These are phyloP conservation scores for Larimichthys crocea DNA, from an alignment of 2,113 vertebrate species.

Conservation along the genomic window DNA sequence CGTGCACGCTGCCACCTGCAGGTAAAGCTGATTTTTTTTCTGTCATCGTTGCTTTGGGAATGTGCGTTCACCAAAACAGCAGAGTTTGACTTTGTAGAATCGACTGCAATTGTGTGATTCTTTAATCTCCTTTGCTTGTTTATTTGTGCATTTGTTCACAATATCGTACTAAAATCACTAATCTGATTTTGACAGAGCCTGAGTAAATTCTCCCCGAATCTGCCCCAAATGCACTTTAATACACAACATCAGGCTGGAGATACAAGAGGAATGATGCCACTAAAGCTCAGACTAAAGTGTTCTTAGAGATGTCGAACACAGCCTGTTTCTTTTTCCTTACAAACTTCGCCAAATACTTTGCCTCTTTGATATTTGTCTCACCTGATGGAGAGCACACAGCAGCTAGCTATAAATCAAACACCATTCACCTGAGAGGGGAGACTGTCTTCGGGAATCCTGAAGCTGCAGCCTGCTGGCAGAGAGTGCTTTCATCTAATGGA, in stretches of 20 bases:
- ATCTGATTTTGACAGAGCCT: conserved; percentile 1
- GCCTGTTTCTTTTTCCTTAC: conserved; percentile 24
- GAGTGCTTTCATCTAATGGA: conserved; percentile 40
- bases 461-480: conserved; percentile 12
- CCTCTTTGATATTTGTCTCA: conserved; percentile 42
- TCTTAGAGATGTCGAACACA: conserved; percentile 11
- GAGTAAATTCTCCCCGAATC: neutral
- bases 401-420: conserved; percentile 38
- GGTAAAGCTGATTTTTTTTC: conserved; percentile 75
- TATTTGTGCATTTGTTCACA: conserved; percentile 4
- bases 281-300: conserved; percentile 7
- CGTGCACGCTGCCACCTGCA: conserved; percentile 88
- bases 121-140: conserved; percentile 15
- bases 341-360: conserved; percentile 11
- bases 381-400: conserved; percentile 15
- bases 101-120: neutral
- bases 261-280: neutral
- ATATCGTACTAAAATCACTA: conserved; percentile 7
- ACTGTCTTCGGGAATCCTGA: conserved; percentile 29
- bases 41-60: neutral
- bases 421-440: conserved; percentile 17
- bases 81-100: neutral
- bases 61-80: neutral
- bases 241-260: neutral
- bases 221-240: neutral